A percentile compares a stretch with the other conserved stretches of the same genome.
These are phyloP conservation scores for Psophia crepitans DNA, from an alignment of 2,113 vertebrate species.

Conservation along the genomic window DNA sequence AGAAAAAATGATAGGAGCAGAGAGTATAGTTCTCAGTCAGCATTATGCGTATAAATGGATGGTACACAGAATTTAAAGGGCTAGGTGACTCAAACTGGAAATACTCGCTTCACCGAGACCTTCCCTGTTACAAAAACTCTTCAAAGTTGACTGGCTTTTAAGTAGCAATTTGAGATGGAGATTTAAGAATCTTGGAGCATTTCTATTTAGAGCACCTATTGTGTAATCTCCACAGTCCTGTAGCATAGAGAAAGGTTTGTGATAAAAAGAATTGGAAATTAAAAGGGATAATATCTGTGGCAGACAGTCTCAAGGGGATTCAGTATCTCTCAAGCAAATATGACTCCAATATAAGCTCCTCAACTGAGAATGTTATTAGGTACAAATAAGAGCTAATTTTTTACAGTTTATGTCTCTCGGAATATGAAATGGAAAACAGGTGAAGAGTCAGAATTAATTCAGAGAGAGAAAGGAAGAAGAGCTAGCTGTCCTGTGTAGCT, in stretches of 20 bases:
- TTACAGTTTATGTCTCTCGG: constrained; percentile 40
- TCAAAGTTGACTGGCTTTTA: constrained; percentile 20
- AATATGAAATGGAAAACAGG: constrained; percentile 53
- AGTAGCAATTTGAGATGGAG: constrained; percentile 41
- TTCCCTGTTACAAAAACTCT: neutral
- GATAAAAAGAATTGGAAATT: constrained; percentile 67
- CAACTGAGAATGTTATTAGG: constrained; percentile 52
- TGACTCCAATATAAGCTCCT: constrained; percentile 34
- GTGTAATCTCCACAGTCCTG: neutral
- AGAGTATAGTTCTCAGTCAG: constrained; percentile 49
- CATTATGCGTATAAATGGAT: constrained; percentile 4
- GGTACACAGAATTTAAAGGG: constrained; percentile 38
- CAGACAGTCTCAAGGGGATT: constrained; percentile 44
- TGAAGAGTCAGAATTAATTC: constrained; percentile 52
- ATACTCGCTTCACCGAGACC: neutral
- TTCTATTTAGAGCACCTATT: constrained; percentile 47
- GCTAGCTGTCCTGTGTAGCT: neutral
- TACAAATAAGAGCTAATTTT: constrained; percentile 68
- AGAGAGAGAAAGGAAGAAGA: neutral
- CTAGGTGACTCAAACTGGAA: neutral
- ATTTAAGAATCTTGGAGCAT: constrained; percentile 25
- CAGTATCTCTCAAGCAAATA: constrained; percentile 48
- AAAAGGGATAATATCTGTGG: constrained; percentile 62
- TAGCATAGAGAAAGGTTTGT: constrained; percentile 24
- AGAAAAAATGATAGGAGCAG: constrained; percentile 53